Base-by-base conservation (phyloP, 2,888 invertebrate species). In the Ochropleura leucogaster region DNA sequence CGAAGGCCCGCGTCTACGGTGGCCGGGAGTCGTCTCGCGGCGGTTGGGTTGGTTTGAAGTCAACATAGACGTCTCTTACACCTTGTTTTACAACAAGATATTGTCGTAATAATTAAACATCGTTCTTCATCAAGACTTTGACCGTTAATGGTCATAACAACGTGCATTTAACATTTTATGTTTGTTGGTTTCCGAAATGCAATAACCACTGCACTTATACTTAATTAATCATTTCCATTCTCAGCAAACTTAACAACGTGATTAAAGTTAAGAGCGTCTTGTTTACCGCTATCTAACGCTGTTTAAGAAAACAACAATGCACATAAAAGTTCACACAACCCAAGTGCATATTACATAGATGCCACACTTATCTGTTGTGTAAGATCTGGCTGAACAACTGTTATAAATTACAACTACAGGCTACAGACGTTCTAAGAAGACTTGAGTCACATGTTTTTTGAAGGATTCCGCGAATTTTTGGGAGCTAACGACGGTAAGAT, bases 391-490 rank as follows among this genome's bases (percentile, higher is more conserved):
- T 71, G 12, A 77, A 44, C 60, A 49, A 73, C 67, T 53, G 72
- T 82, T 76, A 77, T 30, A 74, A 75, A 68, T 70, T 66, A 69
- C 68, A 77, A 73, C 55, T 66, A 72, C 66, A 40, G 72, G 40
- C 47, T 78, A 72, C 66, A 67, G 80, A 63, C 60, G 62, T 78
- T 72, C 74, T 64, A 0, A 75, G 70, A 82, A 75, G 14, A 67
- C 18, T 30, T 84, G 82, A 80, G 49, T 82, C 82, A 84, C 49
- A 59, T 67, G 40, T 81, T 72, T 80, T n/a, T 44, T 73, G 44
- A 59, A 68, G 18, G 12, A 66, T 80, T 80, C 57, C 30, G 40
- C 20, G 47, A 57, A 40, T 70, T 70, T 70, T 70, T 44, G 51
- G 55, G 46, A 69, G 14, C 30, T 30, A 64, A 57, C 55, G 67